A percentile compares a stretch with the other conserved stretches of the same genome.
Conservation (phyloP, 2,888 invertebrate species). For the Venustoraphidia nigricollis region DNA sequence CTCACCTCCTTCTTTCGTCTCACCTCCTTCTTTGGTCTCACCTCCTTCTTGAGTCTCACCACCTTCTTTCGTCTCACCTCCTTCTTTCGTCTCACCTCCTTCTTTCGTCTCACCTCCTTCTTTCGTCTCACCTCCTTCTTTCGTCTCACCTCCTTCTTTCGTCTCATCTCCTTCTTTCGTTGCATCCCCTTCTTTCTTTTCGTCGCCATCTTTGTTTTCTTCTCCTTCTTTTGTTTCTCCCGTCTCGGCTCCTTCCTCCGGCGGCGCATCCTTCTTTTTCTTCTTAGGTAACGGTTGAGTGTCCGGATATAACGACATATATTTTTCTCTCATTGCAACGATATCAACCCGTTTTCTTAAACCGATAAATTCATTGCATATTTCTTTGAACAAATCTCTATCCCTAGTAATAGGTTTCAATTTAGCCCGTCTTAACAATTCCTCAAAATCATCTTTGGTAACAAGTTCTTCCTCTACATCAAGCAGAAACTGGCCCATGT, state of each 20-base stretch:
- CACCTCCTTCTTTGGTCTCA: constrained; percentile 7
- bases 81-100: constrained; percentile 11
- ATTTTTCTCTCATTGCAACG: too few relatives aligned
- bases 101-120: constrained; percentile 5
- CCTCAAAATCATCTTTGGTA: too few relatives aligned
- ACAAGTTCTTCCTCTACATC: too few relatives aligned
- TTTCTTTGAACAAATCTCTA: too few relatives aligned
- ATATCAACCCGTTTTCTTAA: too few relatives aligned
- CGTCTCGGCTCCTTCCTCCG: background rate
- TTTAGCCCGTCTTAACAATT: too few relatives aligned
- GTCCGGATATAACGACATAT: too few relatives aligned
- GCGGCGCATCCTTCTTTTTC: too few relatives aligned
- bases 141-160: constrained; percentile 11
- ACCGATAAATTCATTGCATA: too few relatives aligned
- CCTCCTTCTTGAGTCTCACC: constrained; percentile 11
- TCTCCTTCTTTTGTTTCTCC: background rate
- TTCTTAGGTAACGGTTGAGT: too few relatives aligned
- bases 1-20: constrained; percentile 4
- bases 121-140: constrained; percentile 10
- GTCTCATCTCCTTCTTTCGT: constrained; percentile 13
- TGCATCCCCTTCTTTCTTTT: constrained; percentile 13
- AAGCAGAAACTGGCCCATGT: too few relatives aligned
- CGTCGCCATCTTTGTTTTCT: constrained; percentile 6
- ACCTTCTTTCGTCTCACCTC: constrained; percentile 12
- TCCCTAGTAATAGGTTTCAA: too few relatives aligned